Conservation (phyloP, 2,797 vertebrate genomes). For the Falco cherrug region DNA sequence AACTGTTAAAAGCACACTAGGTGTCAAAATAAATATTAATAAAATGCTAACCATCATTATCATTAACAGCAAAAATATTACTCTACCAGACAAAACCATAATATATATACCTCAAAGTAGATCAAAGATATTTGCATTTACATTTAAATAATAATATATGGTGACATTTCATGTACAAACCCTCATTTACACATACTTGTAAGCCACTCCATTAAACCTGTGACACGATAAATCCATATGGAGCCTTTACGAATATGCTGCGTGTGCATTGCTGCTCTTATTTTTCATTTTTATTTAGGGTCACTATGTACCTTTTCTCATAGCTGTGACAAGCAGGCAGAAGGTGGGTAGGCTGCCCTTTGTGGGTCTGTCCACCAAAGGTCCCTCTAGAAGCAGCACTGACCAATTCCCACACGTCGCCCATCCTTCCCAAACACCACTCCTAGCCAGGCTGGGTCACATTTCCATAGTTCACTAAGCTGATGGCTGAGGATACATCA, state of each 20-base stretch:
- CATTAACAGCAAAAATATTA: not conserved
- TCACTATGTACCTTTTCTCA: not conserved
- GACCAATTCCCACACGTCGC: not conserved
- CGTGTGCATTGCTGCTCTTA: not conserved
- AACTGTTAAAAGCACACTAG: not conserved
- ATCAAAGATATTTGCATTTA: not conserved
- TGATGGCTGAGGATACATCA: not conserved
- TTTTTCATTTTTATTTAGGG: not conserved
- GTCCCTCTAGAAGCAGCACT: not conserved
- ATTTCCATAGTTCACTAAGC: not conserved
- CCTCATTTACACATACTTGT: not conserved
- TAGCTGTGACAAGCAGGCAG: not conserved
- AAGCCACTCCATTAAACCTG: not conserved
- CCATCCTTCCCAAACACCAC: not conserved
- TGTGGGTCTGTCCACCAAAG: not conserved
- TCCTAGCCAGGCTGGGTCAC: not conserved
- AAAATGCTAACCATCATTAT: not conserved
- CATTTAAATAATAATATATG: not conserved
- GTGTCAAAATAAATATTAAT: not conserved
- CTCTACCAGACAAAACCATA: not conserved
- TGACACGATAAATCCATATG: not conserved
- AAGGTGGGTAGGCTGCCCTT: not conserved
- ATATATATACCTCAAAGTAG: not conserved
- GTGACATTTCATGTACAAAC: not conserved
- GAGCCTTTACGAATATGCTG: not conserved